These are phyloP conservation scores for Ferrisia virgata DNA, from an alignment of 2,888 invertebrate species.

Conservation along the genomic window DNA sequence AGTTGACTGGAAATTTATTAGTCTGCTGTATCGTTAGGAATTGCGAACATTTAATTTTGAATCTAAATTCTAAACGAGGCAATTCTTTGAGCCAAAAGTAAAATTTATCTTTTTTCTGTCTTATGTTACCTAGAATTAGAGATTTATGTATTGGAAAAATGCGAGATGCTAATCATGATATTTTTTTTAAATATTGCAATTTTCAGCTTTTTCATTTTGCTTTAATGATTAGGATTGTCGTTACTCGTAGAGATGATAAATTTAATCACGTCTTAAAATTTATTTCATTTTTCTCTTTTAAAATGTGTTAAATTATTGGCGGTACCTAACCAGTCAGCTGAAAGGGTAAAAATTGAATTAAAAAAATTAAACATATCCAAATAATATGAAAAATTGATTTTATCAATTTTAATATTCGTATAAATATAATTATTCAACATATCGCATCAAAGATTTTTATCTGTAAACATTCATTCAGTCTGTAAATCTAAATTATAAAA, in stretches of 20 bases:
- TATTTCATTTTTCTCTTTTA: background rate
- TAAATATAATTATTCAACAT: background rate
- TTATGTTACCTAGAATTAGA: background rate
- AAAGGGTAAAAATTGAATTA: background rate
- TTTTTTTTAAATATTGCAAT: background rate
- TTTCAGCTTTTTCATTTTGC: background rate
- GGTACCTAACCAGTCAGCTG: background rate
- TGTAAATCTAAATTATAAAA: too few species aligned
- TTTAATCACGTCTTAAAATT: background rate
- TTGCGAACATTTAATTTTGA: background rate
- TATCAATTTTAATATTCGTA: background rate
- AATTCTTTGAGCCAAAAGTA: background rate
- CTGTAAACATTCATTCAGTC: too few species aligned
- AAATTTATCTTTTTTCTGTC: background rate
- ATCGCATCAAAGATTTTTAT: background rate
- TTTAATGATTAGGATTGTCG: background rate
- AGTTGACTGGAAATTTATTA: background rate
- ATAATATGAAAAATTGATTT: background rate
- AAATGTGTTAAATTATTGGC: background rate
- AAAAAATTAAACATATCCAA: background rate
- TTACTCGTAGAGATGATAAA: background rate
- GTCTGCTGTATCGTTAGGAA: background rate
- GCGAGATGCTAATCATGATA: background rate
- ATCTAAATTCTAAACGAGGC: background rate
- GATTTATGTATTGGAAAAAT: background rate